Evolutionary conservation across 23 tunicate genomes (phyloP), one percentile per base, ranked within the genome.

Genomic region (Ciona savignyi): DNA sequence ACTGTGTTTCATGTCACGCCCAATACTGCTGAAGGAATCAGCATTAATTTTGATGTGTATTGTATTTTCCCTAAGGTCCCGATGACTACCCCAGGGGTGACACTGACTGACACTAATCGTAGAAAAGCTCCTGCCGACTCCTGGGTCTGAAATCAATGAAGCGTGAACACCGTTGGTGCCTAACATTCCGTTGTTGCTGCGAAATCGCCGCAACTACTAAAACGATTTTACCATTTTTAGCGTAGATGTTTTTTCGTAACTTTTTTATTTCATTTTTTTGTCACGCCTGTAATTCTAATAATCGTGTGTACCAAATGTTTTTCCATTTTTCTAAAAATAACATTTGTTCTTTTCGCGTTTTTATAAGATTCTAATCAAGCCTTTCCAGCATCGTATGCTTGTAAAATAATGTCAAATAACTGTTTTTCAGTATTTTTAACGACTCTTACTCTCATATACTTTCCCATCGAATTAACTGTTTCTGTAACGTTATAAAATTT

Each of bases 101-200:
- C 34, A 26, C 25, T 51, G 11, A 25, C 67, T 22, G 83, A 74
- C 30, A 27, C 60, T 31, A 60, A 51, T n/a, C 34, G 69, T 32
- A 32, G 63, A 23, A 62, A 80, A 21, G 85, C 67, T 19, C 85
- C 85, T 25, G 85, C 85, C 27, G 78, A 80, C 34, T 80, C 85
- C 72, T 80, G 85, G 85, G 85, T 80, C 62, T 80, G 64, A 77
- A 33, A 34, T 30, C 2, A 60, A 62, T 51, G 62, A 27, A 20
- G 9, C 11, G 25, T 63, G 9, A 30, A 51, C 34, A 23, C 4
- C 73, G 29, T 15, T 30, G 34, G 77, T 72, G 66, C 70, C 69
- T 33, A 62, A 42, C 56, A 42, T 42, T 42, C 56, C 56, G 56
- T 15, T 6, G 56, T 42, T 42, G 56, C 56, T 15, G 56, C 56